Percentiles rank a stretch among this genome's conserved stretches.
These are phyloP conservation scores for Fregetta grallaria DNA, from an alignment of 2,113 vertebrate genomes.

Conservation along the genomic window DNA sequence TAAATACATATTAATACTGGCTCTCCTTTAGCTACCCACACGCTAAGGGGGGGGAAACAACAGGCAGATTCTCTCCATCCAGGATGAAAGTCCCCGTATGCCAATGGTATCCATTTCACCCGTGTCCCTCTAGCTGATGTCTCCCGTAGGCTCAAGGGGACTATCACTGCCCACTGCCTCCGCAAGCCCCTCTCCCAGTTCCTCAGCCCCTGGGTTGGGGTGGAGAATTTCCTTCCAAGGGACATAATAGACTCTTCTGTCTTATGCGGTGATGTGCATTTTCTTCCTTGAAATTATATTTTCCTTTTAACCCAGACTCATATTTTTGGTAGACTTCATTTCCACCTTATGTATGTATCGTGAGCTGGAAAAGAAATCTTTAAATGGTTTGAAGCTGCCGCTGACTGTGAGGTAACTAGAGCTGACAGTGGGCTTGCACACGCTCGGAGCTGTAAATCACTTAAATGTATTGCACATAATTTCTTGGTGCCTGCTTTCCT, in stretches of 20 bases:
- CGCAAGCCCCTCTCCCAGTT: not conserved
- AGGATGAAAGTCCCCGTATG: not conserved
- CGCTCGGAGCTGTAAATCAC: constrained; percentile 1
- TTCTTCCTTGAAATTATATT: not conserved
- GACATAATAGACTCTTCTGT: not conserved
- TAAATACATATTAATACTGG: not conserved
- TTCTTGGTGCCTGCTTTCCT: constrained; percentile 22
- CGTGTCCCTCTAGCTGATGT: not conserved
- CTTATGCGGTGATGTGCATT: not conserved
- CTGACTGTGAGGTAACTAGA: not conserved
- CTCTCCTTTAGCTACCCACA: not conserved
- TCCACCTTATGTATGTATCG: not conserved
- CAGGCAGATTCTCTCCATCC: not conserved
- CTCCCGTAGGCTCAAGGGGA: not conserved
- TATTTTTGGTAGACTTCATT: not conserved
- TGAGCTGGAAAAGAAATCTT: not conserved
- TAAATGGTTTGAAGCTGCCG: not conserved
- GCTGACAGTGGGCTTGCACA: not conserved
- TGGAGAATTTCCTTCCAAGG: not conserved
- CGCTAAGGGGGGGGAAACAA: fast-evolving
- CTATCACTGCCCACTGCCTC: not conserved
- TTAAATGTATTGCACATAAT: constrained; percentile 24
- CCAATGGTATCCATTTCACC: not conserved
- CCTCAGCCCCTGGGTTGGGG: not conserved
- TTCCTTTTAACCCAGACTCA: not conserved